Percentiles rank a stretch among this genome's conserved stretches.
Conservation (phyloP, 2,113 vertebrate genomes). For the Egretta garzetta region DNA sequence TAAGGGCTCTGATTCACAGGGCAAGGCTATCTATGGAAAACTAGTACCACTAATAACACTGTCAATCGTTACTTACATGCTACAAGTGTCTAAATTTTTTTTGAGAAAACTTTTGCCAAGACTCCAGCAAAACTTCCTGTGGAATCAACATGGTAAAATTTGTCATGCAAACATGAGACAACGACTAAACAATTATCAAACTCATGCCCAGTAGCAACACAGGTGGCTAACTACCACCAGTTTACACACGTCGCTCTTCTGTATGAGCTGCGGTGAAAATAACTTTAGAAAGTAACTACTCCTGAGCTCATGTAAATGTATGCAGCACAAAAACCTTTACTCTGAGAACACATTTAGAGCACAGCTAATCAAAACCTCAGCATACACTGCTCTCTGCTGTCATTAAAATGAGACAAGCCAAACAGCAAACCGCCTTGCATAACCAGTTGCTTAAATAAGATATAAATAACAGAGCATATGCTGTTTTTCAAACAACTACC, state of each 20-base stretch:
- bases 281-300: neutral
- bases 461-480: neutral
- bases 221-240: neutral
- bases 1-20: neutral
- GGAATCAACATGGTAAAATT: neutral
- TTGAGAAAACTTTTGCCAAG: neutral
- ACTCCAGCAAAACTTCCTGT: neutral
- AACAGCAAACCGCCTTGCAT: constrained; percentile 1
- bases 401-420: neutral
- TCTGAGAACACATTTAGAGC: neutral
- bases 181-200: neutral
- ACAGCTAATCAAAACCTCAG: neutral
- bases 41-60: neutral
- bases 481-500: neutral
- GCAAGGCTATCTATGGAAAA: neutral
- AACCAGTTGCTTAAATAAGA: neutral
- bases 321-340: neutral
- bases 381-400: neutral
- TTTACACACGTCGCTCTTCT: neutral
- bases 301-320: neutral
- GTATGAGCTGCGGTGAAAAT: neutral
- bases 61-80: neutral
- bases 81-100: neutral
- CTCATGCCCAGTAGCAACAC: neutral
- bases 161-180: neutral